These are phyloP conservation scores for Synodontis membranacea DNA, from an alignment of 2,113 vertebrate genomes.

Conservation along the genomic window DNA sequence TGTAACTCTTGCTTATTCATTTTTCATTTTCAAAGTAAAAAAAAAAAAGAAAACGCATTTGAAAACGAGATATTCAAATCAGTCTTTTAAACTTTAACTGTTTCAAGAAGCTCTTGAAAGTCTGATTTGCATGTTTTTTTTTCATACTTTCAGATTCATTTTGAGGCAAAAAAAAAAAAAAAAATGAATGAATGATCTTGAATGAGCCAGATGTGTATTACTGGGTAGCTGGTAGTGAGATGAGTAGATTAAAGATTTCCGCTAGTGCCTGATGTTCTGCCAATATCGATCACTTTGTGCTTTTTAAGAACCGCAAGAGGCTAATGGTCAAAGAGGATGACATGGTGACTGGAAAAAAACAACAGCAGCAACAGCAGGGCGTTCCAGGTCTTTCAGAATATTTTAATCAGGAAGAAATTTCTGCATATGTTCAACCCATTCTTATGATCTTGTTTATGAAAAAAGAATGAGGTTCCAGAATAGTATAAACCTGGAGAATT, in stretches of 20 bases:
- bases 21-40: not conserved
- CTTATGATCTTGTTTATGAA: not conserved
- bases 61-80: not conserved
- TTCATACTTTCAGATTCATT: not conserved
- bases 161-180: not conserved
- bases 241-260: not conserved
- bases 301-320: not conserved
- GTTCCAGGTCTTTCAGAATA: not conserved
- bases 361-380: not conserved
- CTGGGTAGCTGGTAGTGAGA: not conserved
- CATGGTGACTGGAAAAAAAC: not conserved
- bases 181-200: not conserved
- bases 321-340: not conserved
- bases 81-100: not conserved
- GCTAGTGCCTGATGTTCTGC: not conserved
- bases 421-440: not conserved
- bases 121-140: not conserved
- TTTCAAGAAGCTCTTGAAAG: not conserved
- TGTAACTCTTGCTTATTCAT: not conserved
- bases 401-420: not conserved
- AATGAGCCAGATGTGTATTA: not conserved
- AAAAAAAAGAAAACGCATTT: not conserved
- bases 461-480: not conserved
- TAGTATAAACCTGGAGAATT: too few relatives aligned
- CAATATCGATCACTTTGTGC: not conserved